phyloP scores from a whole-genome alignment of 1,140 invertebrate species.

The Lerema accius region DNA sequence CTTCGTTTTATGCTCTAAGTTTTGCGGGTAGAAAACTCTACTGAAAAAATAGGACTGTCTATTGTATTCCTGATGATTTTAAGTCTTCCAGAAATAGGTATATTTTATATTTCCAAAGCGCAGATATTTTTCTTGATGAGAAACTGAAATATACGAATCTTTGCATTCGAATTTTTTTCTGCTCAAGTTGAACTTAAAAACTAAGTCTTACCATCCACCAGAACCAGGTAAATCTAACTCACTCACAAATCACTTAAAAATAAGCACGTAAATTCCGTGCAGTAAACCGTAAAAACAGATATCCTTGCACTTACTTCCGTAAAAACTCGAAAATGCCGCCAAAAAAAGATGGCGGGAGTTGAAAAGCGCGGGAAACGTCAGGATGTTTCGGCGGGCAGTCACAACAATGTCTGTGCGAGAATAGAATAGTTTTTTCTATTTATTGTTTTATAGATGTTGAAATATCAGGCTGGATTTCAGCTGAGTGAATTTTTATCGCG shows the following conservation, averaged over 20 bases:
- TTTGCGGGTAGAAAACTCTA: no score
- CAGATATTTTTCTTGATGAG: no score
- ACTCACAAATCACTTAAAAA: constrained; percentile 49
- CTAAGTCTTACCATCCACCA: constrained; percentile 29
- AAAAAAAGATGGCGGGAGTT: constrained; percentile 49
- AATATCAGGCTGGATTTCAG: constrained; percentile 32
- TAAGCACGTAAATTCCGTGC: constrained; percentile 41
- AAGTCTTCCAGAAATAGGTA: no score
- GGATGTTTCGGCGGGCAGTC: constrained; percentile 15
- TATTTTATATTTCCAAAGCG: no score
- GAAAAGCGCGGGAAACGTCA: constrained; percentile 41
- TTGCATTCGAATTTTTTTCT: no score
- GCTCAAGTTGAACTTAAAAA: constrained; percentile 20
- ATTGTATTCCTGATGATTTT: no score
- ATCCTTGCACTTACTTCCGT: constrained; percentile 64
- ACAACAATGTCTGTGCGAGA: constrained; percentile 25
- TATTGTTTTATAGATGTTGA: constrained; percentile 39
- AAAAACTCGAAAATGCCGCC: constrained; percentile 48
- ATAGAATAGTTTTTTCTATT: constrained; percentile 28
- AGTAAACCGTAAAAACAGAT: constrained; percentile 44
- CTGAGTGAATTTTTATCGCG: constrained; percentile 50
- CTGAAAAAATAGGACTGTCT: no score
- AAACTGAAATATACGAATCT: no score
- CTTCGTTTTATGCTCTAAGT: no score
- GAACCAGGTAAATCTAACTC: constrained; percentile 34